Conservation (phyloP, 37 sponge, comb jelly and placozoan species). For the Geodia barretti region DNA sequence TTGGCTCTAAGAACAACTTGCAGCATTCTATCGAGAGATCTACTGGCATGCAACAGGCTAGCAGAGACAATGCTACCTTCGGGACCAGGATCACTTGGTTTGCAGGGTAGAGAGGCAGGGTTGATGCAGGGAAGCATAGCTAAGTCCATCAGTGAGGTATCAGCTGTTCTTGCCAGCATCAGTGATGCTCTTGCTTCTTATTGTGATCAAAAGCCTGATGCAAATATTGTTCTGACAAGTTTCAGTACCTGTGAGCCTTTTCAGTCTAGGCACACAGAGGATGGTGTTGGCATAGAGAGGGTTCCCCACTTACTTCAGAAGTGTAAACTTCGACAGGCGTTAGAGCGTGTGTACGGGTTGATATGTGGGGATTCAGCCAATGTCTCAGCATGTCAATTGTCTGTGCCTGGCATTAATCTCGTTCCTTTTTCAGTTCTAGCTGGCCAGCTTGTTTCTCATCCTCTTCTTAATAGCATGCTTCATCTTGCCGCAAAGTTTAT, state of each 20-base stretch:
- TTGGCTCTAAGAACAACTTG: background rate
- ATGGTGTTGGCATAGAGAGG: too few relatives aligned
- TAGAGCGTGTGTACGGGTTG: too few relatives aligned
- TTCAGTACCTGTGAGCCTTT: too few relatives aligned
- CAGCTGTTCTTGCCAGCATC: background rate
- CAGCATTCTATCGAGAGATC: background rate
- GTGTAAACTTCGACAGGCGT: too few relatives aligned
- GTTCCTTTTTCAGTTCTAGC: too few relatives aligned
- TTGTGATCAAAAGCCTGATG: background rate
- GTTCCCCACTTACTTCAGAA: too few relatives aligned
- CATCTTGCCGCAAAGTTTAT: constrained; percentile 11
- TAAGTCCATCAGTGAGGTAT: background rate
- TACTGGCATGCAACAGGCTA: background rate
- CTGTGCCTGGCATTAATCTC: too few relatives aligned
- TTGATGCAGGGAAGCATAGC: background rate
- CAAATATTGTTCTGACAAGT: background rate
- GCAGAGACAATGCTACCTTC: background rate
- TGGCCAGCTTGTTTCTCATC: too few relatives aligned
- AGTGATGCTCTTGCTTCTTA: background rate
- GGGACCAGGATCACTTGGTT: background rate
- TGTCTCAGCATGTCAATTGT: too few relatives aligned
- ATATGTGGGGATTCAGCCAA: too few relatives aligned
- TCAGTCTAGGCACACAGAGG: too few relatives aligned
- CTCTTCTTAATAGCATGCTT: background rate
- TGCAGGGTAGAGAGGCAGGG: background rate